Base-by-base conservation (phyloP, 2,113 vertebrate genomes). In the Haliaeetus leucogaster region DNA sequence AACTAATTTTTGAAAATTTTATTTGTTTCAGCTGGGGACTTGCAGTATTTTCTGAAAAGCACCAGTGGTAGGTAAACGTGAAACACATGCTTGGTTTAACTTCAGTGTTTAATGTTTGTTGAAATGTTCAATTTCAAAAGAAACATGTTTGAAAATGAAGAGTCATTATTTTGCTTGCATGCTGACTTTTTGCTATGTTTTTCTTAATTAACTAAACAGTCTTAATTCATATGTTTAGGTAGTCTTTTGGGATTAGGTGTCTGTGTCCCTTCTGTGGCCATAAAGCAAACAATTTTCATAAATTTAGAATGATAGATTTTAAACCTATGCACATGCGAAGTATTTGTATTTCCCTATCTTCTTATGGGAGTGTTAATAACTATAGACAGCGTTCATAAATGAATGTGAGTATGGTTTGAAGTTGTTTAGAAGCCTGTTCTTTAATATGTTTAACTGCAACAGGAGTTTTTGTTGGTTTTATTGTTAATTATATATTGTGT, bases 31-130 rank as follows among this genome's bases (percentile, higher is more conserved):
- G 99, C 96, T 99, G 99, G 99, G 99, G 99, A 73, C 98, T 99
- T 97, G 99, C 99, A 2, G 81, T 99, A 40, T 98, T 97, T 97
- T 98, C 98, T n/a, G 99, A 99, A 93, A 99, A 99, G 87, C 98
- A 99, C 53, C 99, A 99, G 65, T 99, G 99, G 99, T 99, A 98
- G 98, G 99, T 99, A 86, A 89, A 82, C 22, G 12, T 26, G 3
- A 85, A 47, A 56, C 0, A 4, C 3, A 2, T 13, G 1, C 29
- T 61, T 56, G 13, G 2, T 83, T 95, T 83, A n/a, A 71, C 22
- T 77, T 95, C 10, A 38, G 4, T 66, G 22, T 68, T 82, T 34
- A 62, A 20, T 61, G 68, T 47, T 52, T 59, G 10, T 80, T 71
- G 36, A 70, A 84, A 29, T 38, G 16, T 40, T 90, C 9, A 21